Evolutionary conservation across 2,797 vertebrate genomes (phyloP).

Genomic region (Salmo trutta): DNA sequence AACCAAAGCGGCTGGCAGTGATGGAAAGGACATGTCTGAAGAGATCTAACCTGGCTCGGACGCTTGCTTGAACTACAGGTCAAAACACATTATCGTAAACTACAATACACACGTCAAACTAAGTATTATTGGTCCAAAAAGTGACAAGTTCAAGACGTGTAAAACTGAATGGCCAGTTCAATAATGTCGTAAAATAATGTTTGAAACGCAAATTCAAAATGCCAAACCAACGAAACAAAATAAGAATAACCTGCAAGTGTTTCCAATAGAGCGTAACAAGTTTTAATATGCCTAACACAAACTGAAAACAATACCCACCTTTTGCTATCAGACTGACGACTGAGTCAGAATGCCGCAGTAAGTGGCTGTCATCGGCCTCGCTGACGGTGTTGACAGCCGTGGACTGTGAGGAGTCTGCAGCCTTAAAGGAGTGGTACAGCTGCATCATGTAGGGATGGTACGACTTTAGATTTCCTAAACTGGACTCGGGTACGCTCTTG

Average conservation of each 20-base stretch:
- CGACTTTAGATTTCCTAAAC: slow-evolving; percentile 47
- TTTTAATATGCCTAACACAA: background rate
- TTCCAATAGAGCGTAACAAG: background rate
- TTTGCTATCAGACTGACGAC: slow-evolving; percentile 79
- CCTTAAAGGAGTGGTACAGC: slow-evolving; percentile 76
- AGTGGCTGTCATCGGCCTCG: slow-evolving; percentile 34
- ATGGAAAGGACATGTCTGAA: background rate
- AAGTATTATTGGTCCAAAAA: no score
- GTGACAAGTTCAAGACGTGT: no score
- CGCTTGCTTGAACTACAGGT: slow-evolving; percentile 2
- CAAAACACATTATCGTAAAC: background rate
- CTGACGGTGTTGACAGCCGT: no score
- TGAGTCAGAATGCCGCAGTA: slow-evolving; percentile 66
- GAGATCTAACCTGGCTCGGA: background rate
- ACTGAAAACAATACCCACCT: slow-evolving; percentile 56
- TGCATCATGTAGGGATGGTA: slow-evolving; percentile 82
- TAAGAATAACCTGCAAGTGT: background rate
- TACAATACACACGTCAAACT: background rate
- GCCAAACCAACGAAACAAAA: background rate
- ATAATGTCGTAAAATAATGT: background rate
- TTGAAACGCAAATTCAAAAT: background rate
- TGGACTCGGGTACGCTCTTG: slow-evolving; percentile 4
- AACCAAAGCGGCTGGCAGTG: slow-evolving; percentile 17
- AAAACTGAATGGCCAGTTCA: background rate
- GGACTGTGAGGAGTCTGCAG: background rate